Base-by-base conservation (phyloP, 2,888 invertebrate species). In the Drosophila niveifrons region DNA sequence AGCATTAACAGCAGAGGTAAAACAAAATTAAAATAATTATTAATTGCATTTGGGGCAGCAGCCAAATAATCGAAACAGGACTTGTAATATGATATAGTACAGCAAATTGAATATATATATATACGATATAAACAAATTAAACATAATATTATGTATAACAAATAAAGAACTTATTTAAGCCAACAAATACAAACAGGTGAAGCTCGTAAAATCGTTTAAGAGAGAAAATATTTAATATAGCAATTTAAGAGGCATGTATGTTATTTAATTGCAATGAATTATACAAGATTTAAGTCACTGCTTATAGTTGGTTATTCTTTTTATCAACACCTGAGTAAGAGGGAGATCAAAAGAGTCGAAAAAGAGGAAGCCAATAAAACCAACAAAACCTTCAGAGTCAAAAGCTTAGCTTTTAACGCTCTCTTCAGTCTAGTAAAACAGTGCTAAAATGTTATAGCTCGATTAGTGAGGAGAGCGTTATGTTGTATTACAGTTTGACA, bases 111-210 rank as follows among this genome's bases (percentile, higher is more conserved):
- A 69, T 15, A 18, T 43, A 9, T n/a, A 29, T 23, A 17, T 44
- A 53, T 28, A 47, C 13, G 34, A 23, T 56, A 47, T 47, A 34
- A 34, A 39, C 8, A 34, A 15, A 61, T 39, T 31, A 62, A 23
- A 17, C 43, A 56, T 47, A 47, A 34, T 56, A 43, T 18, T 6
- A 29, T 29, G 39, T n/a, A n/a, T n/a, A n/a, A n/a, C n/a, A n/a
- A 29, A 63, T 34, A 53, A 17, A 47, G 13, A 43, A 67, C 43
- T 52, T 63, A 28, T 57, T 64, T 53, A 57, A 48, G 34, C 50
- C 66, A 53, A 57, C 31, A 70, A 41, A 51, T 62, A 59, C 61
- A 57, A 72, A 62, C 56, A 67, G 66, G 61, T 67, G 64, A 70
- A 78, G 72, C 66, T 53, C 67, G 57, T 66, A 39, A 43, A 31